Conservation (phyloP, 2,797 vertebrate genomes). For the Meriones psammophilus region DNA sequence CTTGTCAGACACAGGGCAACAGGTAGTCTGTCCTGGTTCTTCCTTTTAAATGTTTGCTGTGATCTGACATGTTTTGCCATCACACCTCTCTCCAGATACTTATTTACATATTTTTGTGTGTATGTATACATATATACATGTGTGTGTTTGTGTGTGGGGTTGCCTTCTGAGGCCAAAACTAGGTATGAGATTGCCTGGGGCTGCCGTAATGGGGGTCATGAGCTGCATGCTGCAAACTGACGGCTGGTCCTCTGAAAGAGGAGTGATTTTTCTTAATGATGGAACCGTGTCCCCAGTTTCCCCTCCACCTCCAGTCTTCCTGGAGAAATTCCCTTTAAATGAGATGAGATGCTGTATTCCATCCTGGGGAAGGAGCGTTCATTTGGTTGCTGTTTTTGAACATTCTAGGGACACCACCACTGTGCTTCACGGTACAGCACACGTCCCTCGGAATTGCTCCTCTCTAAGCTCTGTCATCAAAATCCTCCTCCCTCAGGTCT, state of each 20-base stretch:
- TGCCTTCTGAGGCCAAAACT: neutral
- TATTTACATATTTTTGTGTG: neutral
- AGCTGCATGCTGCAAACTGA: neutral
- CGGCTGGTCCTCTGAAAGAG: neutral
- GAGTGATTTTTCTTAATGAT: too few species aligned
- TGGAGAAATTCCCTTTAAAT: constrained; percentile 30
- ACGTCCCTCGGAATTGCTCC: neutral
- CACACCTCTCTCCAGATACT: neutral
- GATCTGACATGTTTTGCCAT: neutral
- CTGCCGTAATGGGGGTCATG: neutral
- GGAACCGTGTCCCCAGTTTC: neutral
- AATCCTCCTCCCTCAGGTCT: constrained; percentile 12
- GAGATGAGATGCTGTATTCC: constrained; percentile 19
- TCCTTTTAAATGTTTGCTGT: constrained; percentile 38
- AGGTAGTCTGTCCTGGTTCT: neutral
- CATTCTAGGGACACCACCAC: neutral
- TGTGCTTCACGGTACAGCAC: neutral
- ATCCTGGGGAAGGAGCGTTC: neutral
- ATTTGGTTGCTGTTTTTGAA: constrained; percentile 31
- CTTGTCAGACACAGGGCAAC: neutral
- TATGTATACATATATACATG: neutral
- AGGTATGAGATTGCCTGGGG: too few species aligned
- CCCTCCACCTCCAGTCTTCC: neutral
- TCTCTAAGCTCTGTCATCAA: constrained; percentile 48
- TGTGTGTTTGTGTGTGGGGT: neutral